Base-by-base conservation (phyloP, 1,140 invertebrate species). In the Archivesica marissinica region DNA sequence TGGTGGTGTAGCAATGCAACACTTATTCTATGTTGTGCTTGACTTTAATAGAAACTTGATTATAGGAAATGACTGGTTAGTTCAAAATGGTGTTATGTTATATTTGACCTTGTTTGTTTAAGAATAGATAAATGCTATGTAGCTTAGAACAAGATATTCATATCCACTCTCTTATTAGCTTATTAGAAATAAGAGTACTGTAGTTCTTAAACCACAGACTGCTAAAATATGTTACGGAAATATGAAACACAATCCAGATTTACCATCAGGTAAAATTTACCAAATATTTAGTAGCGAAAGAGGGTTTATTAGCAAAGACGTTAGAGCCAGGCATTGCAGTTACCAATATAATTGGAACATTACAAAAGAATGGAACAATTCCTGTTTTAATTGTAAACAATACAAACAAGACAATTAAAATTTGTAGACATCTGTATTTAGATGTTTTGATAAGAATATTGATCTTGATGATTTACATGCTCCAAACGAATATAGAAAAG, bases 251-350 rank as follows among this genome's bases (percentile, higher is more conserved):
- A n/a, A 50, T 50, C 47, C 17, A 11, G 23, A 61, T 17, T 61
- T 61, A 28, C 56, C 9, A 61, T 9, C 7, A 23, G 7, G 7
- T 23, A 61, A 28, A 20, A 30, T 7, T 11, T 74, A 41, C 17
- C 13, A 70, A 68, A 25, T 76, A 44, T 20, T 17, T 13, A 7
- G 6, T 6, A 23, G 52, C 30, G 54, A 66, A 0, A 17, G 2
- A 39, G 68, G 77, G 7, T 86, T 44, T 72, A 50, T 88, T 0
- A 50, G 25, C 39, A n/a, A 7, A n/a, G n/a, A n/a, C n/a, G n/a
- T n/a, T n/a, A 0, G 66, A 88, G 74, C 84, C 84, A 47, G 87
- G 83, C 7, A 33, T 87, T 30, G 76, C 80, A 76, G 28, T 80
- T 4, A 25, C 15, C 0, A 80, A 79, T 68, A 64, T 82, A 0